phyloP scores from a whole-genome alignment of 1,140 invertebrate genomes.

The Bombus ignitus region DNA sequence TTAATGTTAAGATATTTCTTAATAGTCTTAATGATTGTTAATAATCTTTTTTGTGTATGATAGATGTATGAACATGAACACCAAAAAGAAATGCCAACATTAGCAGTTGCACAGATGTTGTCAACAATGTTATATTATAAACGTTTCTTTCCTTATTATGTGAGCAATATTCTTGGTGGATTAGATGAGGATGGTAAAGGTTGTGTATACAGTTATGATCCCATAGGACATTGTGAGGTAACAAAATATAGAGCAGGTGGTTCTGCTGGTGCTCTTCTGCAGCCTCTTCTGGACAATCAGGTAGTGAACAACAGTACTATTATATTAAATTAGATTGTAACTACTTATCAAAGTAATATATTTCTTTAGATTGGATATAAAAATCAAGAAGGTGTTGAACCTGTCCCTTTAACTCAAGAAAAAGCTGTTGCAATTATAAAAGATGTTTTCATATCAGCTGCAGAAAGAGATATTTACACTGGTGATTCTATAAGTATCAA shows the following conservation, averaged over 20 bases:
- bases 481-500: constrained; percentile 96
- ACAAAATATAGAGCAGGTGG: constrained; percentile 92
- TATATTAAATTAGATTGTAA: background rate
- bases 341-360: constrained; percentile 14
- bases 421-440: constrained; percentile 93
- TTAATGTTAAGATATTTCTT: background rate
- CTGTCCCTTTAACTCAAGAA: constrained; percentile 87
- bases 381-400: constrained; percentile 89
- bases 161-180: constrained; percentile 97
- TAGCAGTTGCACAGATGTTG: constrained; percentile 96
- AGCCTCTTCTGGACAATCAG: constrained; percentile 95
- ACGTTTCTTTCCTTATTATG: constrained; percentile 99
- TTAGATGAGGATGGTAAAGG: constrained; percentile 94
- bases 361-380: constrained; percentile 89
- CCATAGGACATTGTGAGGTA: constrained; percentile 96
- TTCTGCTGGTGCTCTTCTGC: constrained; percentile 90
- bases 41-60: constrained; percentile 46
- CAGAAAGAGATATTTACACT: constrained; percentile 98
- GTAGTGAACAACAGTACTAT: constrained; percentile 68
- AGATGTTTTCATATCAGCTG: constrained; percentile 98
- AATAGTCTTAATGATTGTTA: background rate
- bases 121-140: constrained; percentile 98
- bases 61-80: constrained; percentile 98
- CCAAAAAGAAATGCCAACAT: constrained; percentile 95
- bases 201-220: constrained; percentile 97